Percentiles rank a stretch among this genome's conserved stretches.
Evolutionary conservation across 2,888 invertebrate genomes (phyloP).

Genomic region (Brenthis hecate): DNA sequence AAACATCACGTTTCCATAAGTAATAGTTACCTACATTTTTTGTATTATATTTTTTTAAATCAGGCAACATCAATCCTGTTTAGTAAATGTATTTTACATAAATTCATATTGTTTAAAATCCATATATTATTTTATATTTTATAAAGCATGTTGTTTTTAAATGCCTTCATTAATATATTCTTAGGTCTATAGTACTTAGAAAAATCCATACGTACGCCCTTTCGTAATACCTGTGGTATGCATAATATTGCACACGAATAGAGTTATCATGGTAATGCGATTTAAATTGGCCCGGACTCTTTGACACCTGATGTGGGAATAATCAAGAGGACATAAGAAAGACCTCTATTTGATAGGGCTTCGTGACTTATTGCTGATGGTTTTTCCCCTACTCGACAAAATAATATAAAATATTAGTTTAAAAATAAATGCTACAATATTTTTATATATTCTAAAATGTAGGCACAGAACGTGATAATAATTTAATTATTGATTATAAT

Average conservation of each 20-base stretch:
- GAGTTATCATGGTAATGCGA: slow-evolving; percentile 78
- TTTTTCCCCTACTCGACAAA: slow-evolving; percentile 24
- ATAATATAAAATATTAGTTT: neutral
- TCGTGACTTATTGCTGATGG: slow-evolving; percentile 63
- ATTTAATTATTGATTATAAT: no score
- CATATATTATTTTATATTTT: neutral
- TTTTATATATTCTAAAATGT: no score
- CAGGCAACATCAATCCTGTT: no score
- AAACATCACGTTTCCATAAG: no score
- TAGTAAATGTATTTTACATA: no score
- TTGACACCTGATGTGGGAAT: slow-evolving; percentile 69
- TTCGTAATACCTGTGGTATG: slow-evolving; percentile 35
- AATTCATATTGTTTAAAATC: no score
- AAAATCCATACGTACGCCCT: slow-evolving; percentile 20
- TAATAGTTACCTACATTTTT: no score
- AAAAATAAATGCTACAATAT: neutral
- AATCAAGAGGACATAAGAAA: slow-evolving; percentile 50
- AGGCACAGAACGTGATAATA: no score
- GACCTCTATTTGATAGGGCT: slow-evolving; percentile 43
- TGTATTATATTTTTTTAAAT: no score
- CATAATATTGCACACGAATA: slow-evolving; percentile 55
- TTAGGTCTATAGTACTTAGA: slow-evolving; percentile 27
- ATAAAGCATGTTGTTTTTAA: neutral
- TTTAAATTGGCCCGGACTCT: slow-evolving; percentile 72
- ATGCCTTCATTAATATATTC: slow-evolving; percentile 13